Conservation (phyloP, 2,113 vertebrate species). For the Eubucco bourcierii region DNA sequence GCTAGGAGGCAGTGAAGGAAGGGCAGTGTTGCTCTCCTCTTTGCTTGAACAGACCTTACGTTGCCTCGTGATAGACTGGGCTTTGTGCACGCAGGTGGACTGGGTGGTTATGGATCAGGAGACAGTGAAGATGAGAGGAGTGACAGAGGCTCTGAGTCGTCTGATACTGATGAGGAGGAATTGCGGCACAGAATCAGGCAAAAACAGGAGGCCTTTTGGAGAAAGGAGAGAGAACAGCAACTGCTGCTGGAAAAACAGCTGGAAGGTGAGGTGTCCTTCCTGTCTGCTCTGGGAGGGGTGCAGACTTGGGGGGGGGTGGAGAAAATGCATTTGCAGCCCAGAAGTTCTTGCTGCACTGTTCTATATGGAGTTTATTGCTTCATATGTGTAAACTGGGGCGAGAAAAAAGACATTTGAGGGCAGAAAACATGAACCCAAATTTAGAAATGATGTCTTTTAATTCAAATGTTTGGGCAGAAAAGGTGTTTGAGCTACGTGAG, state of each 20-base stretch:
- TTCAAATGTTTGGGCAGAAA: not conserved
- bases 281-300: too few relatives aligned
- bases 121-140: constrained; percentile 94
- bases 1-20: constrained; percentile 76
- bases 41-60: constrained; percentile 62
- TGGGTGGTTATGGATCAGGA: constrained; percentile 98
- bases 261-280: constrained; percentile 76
- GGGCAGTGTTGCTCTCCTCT: constrained; percentile 74
- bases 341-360: too few relatives aligned
- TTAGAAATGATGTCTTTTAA: not conserved
- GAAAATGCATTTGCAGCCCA: too few relatives aligned
- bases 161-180: constrained; percentile 98
- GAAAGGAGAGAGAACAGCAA: constrained; percentile 93
- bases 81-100: constrained; percentile 97
- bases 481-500: not conserved
- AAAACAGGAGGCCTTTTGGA: constrained; percentile 98
- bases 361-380: too few relatives aligned
- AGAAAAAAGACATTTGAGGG: not conserved
- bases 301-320: too few relatives aligned
- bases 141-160: constrained; percentile 91
- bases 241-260: constrained; percentile 89
- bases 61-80: constrained; percentile 81
- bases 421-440: not conserved
- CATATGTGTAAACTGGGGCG: too few relatives aligned
- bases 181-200: constrained; percentile 93